Percentiles rank a stretch among this genome's conserved stretches.
phyloP scores from a whole-genome alignment of 1,140 invertebrate species.

The Neotoxoptera formosana region DNA sequence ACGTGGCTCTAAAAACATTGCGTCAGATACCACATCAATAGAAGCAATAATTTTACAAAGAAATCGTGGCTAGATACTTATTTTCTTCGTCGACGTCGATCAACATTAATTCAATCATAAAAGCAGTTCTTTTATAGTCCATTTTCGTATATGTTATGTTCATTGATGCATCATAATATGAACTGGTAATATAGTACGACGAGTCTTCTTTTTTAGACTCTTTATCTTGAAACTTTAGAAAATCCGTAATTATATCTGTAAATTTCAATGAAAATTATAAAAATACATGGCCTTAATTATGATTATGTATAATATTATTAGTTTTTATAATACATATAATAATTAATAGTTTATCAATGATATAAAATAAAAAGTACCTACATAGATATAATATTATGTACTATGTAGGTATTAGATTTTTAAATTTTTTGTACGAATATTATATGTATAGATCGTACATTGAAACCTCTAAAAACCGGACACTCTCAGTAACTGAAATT shows the following conservation, averaged over 20 bases:
- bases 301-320: too few relatives aligned
- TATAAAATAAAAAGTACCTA: too few relatives aligned
- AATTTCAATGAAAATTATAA: background rate
- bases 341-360: background rate
- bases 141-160: background rate
- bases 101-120: slow-evolving; percentile 34
- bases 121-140: slow-evolving; percentile 1
- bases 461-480: too few relatives aligned
- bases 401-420: too few relatives aligned
- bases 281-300: background rate
- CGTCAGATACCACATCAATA: background rate
- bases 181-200: background rate
- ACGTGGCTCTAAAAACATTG: background rate
- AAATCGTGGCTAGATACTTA: background rate
- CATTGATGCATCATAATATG: too few relatives aligned
- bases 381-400: too few relatives aligned
- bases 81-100: background rate
- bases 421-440: too few relatives aligned
- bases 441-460: too few relatives aligned
- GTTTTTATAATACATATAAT: background rate
- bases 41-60: background rate
- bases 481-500: too few relatives aligned
- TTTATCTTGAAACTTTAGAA: slow-evolving; percentile 9
- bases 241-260: slow-evolving; percentile 10
- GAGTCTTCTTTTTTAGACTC: background rate